Base-by-base conservation (phyloP, 2,797 vertebrate genomes). In the Acanthornis magna region DNA sequence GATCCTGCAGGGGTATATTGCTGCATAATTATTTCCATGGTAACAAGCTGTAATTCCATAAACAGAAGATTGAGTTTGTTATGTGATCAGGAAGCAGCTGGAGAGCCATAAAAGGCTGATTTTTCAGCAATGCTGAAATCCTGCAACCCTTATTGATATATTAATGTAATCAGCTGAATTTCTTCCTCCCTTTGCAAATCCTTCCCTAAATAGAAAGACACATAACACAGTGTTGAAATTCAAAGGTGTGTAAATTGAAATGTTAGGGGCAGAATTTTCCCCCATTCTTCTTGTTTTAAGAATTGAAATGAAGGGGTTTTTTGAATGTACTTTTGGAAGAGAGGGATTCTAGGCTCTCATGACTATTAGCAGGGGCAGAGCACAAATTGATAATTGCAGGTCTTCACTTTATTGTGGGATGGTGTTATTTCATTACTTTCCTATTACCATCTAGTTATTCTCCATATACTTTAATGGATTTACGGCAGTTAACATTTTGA, bases 21-120 rank as follows among this genome's bases (percentile, higher is more conserved):
- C 91, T 91, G 88, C 53, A 42, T 95, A 96, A 96, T 96, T 96
- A 96, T 97, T 97, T 96, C 96, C 95, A 96, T 95, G 94, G 96
- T 82, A 96, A 95, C 96, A 85, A 74, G 80, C 80, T 88, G 77
- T 95, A 95, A 95, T 96, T 96, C 90, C 83, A 91, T 96, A 97
- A 96, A 94, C 85, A 93, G 75, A 96, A 94, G 93, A 95, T 68
- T 68, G 95, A 74, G 83, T 95, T 95, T 70, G 81, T 95, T 95
- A 75, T 34, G 93, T 87, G 91, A 96, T 96, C 85, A 93, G 88
- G 88, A 95, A 91, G 88, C 89, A 95, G 85, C 96, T 95, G 93
- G 86, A 93, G 88, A 94, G 55, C 67, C 58, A 68, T 65, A 82
- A 95, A 88, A 82, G 83, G 85, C 77, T 90, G 91, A 82, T 88